Evolutionary conservation across 2,113 vertebrate species (phyloP).

Genomic region (Protomyctophum bolini): DNA sequence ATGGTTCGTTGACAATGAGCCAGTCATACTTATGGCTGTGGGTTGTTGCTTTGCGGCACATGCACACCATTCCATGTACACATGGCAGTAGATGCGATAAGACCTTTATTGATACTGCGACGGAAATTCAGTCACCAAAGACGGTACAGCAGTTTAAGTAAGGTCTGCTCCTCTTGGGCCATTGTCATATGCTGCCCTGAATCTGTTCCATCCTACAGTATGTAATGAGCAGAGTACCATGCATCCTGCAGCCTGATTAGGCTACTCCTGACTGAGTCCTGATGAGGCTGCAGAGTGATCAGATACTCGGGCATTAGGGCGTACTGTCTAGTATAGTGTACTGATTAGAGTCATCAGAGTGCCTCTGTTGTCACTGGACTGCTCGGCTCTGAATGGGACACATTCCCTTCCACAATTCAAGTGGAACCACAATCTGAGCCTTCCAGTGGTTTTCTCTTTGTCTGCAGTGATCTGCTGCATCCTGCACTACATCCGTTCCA

Average conservation of each 20-base stretch:
- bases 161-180: no score
- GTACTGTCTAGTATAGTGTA: constrained; percentile 7
- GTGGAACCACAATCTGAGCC: constrained; percentile 32
- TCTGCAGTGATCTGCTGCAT: constrained; percentile 57
- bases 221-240: not conserved
- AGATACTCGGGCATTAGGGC: constrained; percentile 15
- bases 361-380: constrained; percentile 12
- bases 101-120: no score
- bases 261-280: constrained; percentile 4
- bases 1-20: no score
- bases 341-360: constrained; percentile 15
- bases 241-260: not conserved
- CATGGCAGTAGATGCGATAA: no score
- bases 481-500: constrained; percentile 60
- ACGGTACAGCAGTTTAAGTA: no score
- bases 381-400: constrained; percentile 56
- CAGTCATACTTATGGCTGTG: no score
- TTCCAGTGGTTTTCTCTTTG: constrained; percentile 61
- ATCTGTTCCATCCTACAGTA: no score
- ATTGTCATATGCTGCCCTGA: no score
- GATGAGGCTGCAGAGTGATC: constrained; percentile 6
- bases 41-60: no score
- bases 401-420: constrained; percentile 33
- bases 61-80: no score
- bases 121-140: no score